A percentile compares a stretch with the other conserved stretches of the same genome.
These are phyloP conservation scores for Mellilla xanthometata DNA, from an alignment of 2,888 invertebrate genomes.

Conservation along the genomic window DNA sequence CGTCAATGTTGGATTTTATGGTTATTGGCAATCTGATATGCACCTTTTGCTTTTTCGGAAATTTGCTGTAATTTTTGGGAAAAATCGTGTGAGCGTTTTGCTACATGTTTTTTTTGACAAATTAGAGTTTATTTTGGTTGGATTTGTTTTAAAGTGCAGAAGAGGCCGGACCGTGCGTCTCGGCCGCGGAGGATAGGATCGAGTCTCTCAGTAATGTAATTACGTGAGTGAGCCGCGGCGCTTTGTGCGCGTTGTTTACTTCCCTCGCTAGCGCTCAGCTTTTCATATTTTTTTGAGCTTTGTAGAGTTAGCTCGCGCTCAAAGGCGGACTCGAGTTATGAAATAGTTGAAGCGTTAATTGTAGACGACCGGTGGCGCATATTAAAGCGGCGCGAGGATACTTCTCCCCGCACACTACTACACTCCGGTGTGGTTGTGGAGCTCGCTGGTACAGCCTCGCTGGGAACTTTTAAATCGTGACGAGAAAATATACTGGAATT, in stretches of 20 bases:
- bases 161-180: too few relatives aligned
- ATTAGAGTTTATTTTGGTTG: too few relatives aligned
- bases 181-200: neutral
- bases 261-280: conserved; percentile 57
- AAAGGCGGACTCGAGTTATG: conserved; percentile 78
- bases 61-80: too few relatives aligned
- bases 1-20: conserved; percentile 17
- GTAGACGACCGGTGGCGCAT: conserved; percentile 79
- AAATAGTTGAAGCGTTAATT: conserved; percentile 80
- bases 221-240: conserved; percentile 49
- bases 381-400: conserved; percentile 73
- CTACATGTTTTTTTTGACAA: too few relatives aligned
- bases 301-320: conserved; percentile 61
- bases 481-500: too few relatives aligned
- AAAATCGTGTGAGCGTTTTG: too few relatives aligned
- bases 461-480: neutral
- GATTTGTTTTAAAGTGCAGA: too few relatives aligned
- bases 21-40: conserved; percentile 19
- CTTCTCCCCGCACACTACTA: conserved; percentile 50
- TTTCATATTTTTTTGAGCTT: conserved; percentile 62
- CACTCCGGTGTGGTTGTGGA: conserved; percentile 47
- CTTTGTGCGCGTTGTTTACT: conserved; percentile 64
- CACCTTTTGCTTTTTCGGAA: conserved; percentile 15
- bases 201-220: conserved; percentile 68
- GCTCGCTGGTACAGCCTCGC: conserved; percentile 33